A percentile compares a stretch with the other conserved stretches of the same genome.
Evolutionary conservation across 2,797 vertebrate genomes (phyloP).

Genomic region (Brotula barbata): DNA sequence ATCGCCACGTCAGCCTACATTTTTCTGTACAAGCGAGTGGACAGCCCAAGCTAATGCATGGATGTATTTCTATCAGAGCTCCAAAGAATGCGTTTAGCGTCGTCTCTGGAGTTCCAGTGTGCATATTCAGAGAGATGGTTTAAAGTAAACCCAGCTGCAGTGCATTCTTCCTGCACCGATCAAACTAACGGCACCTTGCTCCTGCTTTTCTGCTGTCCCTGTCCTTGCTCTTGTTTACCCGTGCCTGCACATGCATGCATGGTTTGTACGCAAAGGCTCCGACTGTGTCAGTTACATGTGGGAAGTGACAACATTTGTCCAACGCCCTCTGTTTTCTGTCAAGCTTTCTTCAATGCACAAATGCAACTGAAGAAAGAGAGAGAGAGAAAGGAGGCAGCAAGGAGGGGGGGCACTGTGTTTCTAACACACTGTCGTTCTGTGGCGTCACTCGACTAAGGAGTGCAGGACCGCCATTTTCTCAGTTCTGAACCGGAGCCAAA

Average conservation of each 20-base stretch:
- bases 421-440: constrained; percentile 71
- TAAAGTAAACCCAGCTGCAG: constrained; percentile 16
- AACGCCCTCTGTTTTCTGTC: constrained; percentile 26
- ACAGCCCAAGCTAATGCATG: constrained; percentile 22
- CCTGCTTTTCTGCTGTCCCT: constrained; percentile 22
- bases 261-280: constrained; percentile 37
- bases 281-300: constrained; percentile 26
- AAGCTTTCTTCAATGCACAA: constrained; percentile 38
- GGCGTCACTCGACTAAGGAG: constrained; percentile 79
- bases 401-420: constrained; percentile 63
- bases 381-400: constrained; percentile 34
- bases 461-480: constrained; percentile 94
- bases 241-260: constrained; percentile 46
- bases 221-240: constrained; percentile 59
- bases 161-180: constrained; percentile 24
- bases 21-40: constrained; percentile 22
- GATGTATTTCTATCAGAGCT: constrained; percentile 8
- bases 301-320: constrained; percentile 44
- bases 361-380: constrained; percentile 31
- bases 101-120: constrained; percentile 3
- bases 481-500: constrained; percentile 86
- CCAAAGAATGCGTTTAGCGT: not conserved
- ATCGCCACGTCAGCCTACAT: constrained; percentile 13
- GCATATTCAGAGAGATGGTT: not conserved
- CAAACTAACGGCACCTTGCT: constrained; percentile 15